Base-by-base conservation (phyloP, 2,888 invertebrate species). In the Pardosa pseudoannulata region DNA sequence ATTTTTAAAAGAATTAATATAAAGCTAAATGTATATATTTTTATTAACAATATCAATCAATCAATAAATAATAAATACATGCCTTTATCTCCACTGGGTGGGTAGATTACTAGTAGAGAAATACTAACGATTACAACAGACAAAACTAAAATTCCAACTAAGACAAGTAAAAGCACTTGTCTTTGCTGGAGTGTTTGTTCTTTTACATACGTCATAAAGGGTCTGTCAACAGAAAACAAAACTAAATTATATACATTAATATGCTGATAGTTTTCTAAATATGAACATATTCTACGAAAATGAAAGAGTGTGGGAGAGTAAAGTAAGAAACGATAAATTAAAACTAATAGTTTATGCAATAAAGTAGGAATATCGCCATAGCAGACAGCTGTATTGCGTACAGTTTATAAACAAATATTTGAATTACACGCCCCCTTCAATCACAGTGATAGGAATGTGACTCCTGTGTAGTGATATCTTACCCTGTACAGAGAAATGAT, bases 121-220 rank as follows among this genome's bases (percentile, higher is more conserved):
- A 70, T 13, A 16, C 32, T 27, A 32, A 70, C 27, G 29, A 13
- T 6, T 1, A 70, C 0, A 23, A 70, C 70, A 23, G 70, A 36
- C 9, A 70, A 13, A 7, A 70, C 70, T 13, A 70, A 39, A 23
- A 70, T 27, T 32, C 70, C 36, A 27, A 70, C 16, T 23, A 70
- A 39, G 0, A 70, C 39, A 23, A 70, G 27, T 11, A 70, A 1
- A 7, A 70, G 39, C 7, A 70, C 0, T 23, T 70, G 70, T 23
- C 70, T 19, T 23, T 70, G 70, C 19, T 27, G 70, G 9, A 70
- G 23, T 23, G 41, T 39, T 23, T 16, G 70, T 41, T 70, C 70
- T 13, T 36, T 39, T 11, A 70, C 16, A 41, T 11, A 13, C 11
- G 70, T 41, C 70, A 70, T 70, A 6, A 23, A 19, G 6, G 3